phyloP scores from a whole-genome alignment of 2,797 vertebrate genomes.

The Huso huso region DNA sequence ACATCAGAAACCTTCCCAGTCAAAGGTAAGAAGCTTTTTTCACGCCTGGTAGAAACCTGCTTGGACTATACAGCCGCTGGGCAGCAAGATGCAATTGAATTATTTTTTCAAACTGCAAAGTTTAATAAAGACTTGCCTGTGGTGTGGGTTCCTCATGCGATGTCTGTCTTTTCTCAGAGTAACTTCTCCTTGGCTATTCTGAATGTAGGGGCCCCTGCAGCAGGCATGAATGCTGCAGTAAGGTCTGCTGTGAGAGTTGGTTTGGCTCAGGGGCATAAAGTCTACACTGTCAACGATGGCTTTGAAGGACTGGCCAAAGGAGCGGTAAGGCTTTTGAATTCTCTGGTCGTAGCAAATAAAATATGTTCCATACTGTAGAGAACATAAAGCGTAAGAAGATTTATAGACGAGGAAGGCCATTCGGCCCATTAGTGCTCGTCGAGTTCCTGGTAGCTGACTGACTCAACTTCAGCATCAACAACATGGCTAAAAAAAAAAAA shows the following conservation, averaged over 20 bases:
- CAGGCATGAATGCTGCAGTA: conserved; percentile 86
- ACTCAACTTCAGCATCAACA: no score
- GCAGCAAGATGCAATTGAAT: no score
- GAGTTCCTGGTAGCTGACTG: no score
- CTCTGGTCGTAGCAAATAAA: no score
- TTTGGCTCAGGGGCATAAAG: conserved; percentile 72
- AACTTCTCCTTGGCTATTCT: conserved; percentile 78
- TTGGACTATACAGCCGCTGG: no score
- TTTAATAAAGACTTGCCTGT: no score
- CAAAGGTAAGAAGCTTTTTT: conserved; percentile 51
- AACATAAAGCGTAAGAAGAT: no score
- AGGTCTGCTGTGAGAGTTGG: conserved; percentile 77
- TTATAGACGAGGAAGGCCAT: no score
- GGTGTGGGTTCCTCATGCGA: neutral
- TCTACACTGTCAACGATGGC: conserved; percentile 77
- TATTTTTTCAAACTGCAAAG: no score
- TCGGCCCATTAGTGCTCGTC: no score
- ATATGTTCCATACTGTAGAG: no score
- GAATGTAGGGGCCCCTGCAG: conserved; percentile 86
- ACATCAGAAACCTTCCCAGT: conserved; percentile 65
- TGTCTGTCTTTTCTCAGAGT: conserved; percentile 47
- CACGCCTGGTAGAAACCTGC: neutral
- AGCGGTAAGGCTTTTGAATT: conserved; percentile 48
- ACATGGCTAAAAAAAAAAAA: no score
- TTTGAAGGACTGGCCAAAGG: conserved; percentile 82